phyloP scores from a whole-genome alignment of 2,113 vertebrate species.

The Muscicapa adusta region DNA sequence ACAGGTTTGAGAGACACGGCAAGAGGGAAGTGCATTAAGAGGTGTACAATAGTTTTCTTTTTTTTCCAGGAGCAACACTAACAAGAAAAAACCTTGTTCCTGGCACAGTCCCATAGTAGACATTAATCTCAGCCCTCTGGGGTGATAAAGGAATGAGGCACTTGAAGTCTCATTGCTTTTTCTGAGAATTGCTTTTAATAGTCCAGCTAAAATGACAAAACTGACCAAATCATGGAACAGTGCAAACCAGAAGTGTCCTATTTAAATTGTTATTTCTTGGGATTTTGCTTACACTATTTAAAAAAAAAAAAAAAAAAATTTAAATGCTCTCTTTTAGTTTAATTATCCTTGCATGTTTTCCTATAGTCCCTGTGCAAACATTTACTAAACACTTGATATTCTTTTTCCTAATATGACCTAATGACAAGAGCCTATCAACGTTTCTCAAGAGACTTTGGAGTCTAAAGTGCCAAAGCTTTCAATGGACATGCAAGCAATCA shows the following conservation, averaged over 20 bases:
- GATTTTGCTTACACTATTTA: neutral
- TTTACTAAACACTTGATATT: neutral
- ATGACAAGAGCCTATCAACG: neutral
- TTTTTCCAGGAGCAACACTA: neutral
- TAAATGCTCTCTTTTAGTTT: neutral
- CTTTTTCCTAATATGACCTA: neutral
- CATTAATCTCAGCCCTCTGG: constrained; percentile 47
- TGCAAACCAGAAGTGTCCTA: neutral
- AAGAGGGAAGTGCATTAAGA: constrained; percentile 42
- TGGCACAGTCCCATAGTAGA: constrained; percentile 49
- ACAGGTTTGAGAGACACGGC: constrained; percentile 50
- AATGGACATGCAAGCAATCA: neutral
- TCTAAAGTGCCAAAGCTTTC: neutral
- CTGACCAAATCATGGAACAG: neutral
- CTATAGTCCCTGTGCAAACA: neutral
- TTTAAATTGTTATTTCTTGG: neutral
- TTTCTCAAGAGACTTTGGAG: neutral
- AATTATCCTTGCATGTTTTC: neutral
- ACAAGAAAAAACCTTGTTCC: constrained; percentile 45
- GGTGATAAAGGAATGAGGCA: constrained; percentile 17
- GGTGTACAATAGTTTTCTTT: constrained; percentile 29
- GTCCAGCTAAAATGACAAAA: constrained; percentile 1
- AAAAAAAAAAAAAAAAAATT: neutral
- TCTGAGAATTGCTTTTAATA: constrained; percentile 22
- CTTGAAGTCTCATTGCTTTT: constrained; percentile 15